Conservation (phyloP, 1,140 invertebrate species). For the Papilio polyxenes region DNA sequence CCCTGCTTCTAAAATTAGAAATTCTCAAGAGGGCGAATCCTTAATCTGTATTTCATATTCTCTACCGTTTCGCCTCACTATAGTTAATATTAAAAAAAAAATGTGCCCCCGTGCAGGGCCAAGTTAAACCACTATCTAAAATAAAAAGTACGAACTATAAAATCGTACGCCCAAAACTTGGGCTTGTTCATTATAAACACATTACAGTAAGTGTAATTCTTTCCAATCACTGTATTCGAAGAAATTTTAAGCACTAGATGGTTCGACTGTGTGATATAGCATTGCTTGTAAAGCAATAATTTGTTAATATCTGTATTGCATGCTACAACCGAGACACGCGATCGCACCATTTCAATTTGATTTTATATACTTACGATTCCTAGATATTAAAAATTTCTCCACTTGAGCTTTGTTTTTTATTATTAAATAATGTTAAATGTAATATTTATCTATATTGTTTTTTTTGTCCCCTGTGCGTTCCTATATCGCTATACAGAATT, state of each 20-base stretch:
- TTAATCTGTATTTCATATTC: too few relatives aligned
- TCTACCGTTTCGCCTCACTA: too few relatives aligned
- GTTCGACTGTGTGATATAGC: neutral
- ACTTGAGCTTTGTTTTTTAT: neutral
- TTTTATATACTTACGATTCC: neutral
- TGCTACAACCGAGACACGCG: neutral
- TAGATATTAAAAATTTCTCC: neutral
- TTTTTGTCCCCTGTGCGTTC: too few relatives aligned
- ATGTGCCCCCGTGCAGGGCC: too few relatives aligned
- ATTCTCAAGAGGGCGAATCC: too few relatives aligned
- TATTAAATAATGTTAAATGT: neutral
- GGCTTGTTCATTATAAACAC: neutral
- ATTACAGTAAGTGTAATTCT: neutral
- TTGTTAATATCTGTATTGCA: conserved; percentile 19
- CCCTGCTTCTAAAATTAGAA: too few relatives aligned
- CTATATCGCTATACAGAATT: neutral
- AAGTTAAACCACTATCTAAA: too few relatives aligned
- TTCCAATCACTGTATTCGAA: neutral
- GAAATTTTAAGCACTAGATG: neutral
- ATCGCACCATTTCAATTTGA: conserved; percentile 7
- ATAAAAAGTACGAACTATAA: neutral
- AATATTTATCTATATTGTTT: neutral
- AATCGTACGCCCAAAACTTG: too few relatives aligned
- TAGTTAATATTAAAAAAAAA: too few relatives aligned
- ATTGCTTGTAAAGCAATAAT: neutral